phyloP scores from a whole-genome alignment of 2,113 vertebrate species.

The Scopus umbretta region DNA sequence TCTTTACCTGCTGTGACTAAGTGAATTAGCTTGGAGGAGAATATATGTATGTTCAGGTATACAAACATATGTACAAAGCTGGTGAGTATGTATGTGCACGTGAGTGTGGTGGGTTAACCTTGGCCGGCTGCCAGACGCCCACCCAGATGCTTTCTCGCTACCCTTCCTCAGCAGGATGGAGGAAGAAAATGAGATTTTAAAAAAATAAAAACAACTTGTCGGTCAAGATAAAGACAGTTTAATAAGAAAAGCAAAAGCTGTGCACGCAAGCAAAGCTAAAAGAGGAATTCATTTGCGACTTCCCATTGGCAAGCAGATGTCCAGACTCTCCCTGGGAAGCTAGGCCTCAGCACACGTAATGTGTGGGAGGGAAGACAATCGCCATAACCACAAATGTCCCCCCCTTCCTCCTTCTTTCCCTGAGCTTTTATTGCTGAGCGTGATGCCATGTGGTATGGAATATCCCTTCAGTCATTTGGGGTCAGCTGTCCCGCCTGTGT shows the following conservation, averaged over 20 bases:
- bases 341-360: not conserved
- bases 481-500: not conserved
- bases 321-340: not conserved
- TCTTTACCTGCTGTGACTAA: not conserved
- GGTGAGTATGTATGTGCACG: accelerated
- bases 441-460: accelerated
- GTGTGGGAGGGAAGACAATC: not conserved
- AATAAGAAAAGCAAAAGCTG: not conserved
- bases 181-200: not conserved
- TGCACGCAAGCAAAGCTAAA: not conserved
- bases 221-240: not conserved
- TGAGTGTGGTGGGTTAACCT: not conserved
- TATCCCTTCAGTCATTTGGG: not conserved
- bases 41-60: not conserved
- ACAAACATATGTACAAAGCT: not conserved
- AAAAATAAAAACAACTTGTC: not conserved
- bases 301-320: not conserved
- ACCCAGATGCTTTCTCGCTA: not conserved
- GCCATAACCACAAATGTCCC: not conserved
- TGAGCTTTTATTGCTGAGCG: not conserved
- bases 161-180: not conserved
- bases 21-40: not conserved
- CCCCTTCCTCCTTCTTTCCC: not conserved
- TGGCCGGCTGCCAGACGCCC: not conserved
- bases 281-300: not conserved